These are phyloP conservation scores for Aphelinus certus DNA, from an alignment of 1,140 invertebrate genomes.

Conservation along the genomic window DNA sequence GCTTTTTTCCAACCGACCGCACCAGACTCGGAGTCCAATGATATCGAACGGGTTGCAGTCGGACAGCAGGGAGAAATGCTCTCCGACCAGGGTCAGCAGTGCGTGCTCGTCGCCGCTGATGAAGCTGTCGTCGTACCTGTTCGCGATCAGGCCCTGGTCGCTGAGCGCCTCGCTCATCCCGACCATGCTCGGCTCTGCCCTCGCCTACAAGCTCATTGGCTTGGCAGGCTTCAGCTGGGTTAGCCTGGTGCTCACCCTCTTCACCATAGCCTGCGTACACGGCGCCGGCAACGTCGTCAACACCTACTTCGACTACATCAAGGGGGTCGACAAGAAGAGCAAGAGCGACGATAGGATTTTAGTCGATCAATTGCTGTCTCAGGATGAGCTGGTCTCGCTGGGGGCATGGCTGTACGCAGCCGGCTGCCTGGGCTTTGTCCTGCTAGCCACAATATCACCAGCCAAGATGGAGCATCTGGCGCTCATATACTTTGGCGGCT, in stretches of 20 bases:
- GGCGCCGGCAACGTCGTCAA: slow-evolving; percentile 97
- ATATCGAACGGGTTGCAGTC: slow-evolving; percentile 34
- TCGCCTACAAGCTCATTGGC: slow-evolving; percentile 82
- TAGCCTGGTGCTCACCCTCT: slow-evolving; percentile 81
- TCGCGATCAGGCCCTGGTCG: slow-evolving; percentile 91
- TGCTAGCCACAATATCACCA: slow-evolving; percentile 81
- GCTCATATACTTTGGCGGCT: slow-evolving; percentile 91
- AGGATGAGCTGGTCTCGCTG: slow-evolving; percentile 86
- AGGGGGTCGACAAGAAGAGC: slow-evolving; percentile 87
- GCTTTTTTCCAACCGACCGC: too few species aligned
- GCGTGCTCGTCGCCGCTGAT: slow-evolving; percentile 70
- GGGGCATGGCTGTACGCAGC: slow-evolving; percentile 88
- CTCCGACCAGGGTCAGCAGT: slow-evolving; percentile 40
- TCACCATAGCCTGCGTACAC: slow-evolving; percentile 90
- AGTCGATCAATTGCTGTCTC: slow-evolving; percentile 87
- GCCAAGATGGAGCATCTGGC: slow-evolving; percentile 94
- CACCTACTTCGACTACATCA: slow-evolving; percentile 94
- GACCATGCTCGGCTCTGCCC: slow-evolving; percentile 83
- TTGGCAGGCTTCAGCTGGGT: slow-evolving; percentile 78
- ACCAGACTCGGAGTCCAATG: slow-evolving; percentile 25
- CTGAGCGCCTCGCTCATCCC: slow-evolving; percentile 91
- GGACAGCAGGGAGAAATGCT: slow-evolving; percentile 37
- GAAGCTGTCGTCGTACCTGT: slow-evolving; percentile 87
- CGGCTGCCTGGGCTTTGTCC: slow-evolving; percentile 89
- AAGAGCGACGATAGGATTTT: slow-evolving; percentile 93